These are phyloP conservation scores for Xanthia togata DNA, from an alignment of 2,888 invertebrate species.

Conservation along the genomic window DNA sequence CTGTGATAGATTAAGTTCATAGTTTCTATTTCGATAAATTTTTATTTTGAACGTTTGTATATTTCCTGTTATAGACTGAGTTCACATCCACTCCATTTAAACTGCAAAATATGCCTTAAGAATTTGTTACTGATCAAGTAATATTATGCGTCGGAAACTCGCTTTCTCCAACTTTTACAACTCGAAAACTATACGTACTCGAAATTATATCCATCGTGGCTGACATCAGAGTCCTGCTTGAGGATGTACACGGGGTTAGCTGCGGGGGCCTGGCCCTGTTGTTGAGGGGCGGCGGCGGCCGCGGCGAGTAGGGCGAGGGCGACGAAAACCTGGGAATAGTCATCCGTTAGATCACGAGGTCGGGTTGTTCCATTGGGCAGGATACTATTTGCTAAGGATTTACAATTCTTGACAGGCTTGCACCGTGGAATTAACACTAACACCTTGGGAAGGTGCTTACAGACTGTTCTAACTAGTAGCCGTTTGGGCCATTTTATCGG, in stretches of 20 bases:
- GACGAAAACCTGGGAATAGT: slow-evolving; percentile 54
- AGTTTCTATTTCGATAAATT: not conserved
- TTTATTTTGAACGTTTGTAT: not conserved
- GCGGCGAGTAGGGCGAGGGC: slow-evolving; percentile 73
- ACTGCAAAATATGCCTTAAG: not conserved
- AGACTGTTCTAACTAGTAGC: not conserved
- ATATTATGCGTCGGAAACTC: not conserved
- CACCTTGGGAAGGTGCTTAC: not conserved
- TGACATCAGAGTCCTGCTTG: slow-evolving; percentile 58
- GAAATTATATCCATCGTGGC: slow-evolving; percentile 62
- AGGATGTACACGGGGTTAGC: slow-evolving; percentile 70
- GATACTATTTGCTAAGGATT: no score
- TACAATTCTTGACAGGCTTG: no score
- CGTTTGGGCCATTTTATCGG: not conserved
- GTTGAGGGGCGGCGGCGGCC: slow-evolving; percentile 73
- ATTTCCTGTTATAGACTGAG: no score
- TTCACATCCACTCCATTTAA: not conserved
- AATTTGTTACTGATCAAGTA: not conserved
- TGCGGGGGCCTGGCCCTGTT: slow-evolving; percentile 55
- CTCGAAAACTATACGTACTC: slow-evolving; percentile 52
- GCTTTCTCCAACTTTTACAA: not conserved
- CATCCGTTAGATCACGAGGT: not conserved
- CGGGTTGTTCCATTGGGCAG: no score
- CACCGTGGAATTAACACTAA: not conserved
- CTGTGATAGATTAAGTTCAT: not conserved